Evolutionary conservation across 1,140 invertebrate species (phyloP), one percentile per base, ranked within the genome.

Genomic region (Cydia fagiglandana): DNA sequence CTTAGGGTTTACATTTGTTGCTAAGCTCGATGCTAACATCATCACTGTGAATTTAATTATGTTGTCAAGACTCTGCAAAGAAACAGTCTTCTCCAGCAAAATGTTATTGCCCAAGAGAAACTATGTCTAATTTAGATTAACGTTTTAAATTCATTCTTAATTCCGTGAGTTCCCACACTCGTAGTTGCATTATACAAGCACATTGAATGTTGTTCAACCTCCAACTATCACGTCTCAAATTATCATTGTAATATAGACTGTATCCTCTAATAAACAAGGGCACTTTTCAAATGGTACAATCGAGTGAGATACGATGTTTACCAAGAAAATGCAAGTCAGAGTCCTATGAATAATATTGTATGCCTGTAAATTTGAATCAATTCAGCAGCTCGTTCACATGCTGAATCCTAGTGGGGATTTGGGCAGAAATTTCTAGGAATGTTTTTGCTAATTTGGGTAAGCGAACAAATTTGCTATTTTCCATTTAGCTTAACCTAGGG

Each of bases 311-410:
- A 56, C 53, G 53, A 56, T 7, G 53, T 56, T 17, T 6, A 56
- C 53, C 15, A 56, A 56, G n/a, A 56, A 56, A 56, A 56, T 20
- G 15, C 53, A 56, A 56, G 53, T 17, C n/a, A 15, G 5, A 56
- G 4, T 56, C 53, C n/a, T n/a, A 17, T 56, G 53, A 56, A 56
- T 56, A 56, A 56, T 56, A n/a, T n/a, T n/a, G 53, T 15, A 56
- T 56, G 53, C 4, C 53, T 17, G 53, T 56, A 56, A 56, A 56
- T 56, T 56, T 56, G 53, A 56, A 17, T 56, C 53, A 56, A 56
- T 56, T 56, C n/a, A 56, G 53, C n/a, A 17, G 53, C 53, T n/a
- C 53, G 53, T 53, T n/a, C 50, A 53, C 53, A 56, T 56, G 53
- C 53, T 56, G 53, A 56, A 56, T 56, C 53, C n/a, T 17, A n/a